These are phyloP conservation scores for Nycticebus coucang DNA, from an alignment of 2,113 vertebrate species.

Conservation along the genomic window DNA sequence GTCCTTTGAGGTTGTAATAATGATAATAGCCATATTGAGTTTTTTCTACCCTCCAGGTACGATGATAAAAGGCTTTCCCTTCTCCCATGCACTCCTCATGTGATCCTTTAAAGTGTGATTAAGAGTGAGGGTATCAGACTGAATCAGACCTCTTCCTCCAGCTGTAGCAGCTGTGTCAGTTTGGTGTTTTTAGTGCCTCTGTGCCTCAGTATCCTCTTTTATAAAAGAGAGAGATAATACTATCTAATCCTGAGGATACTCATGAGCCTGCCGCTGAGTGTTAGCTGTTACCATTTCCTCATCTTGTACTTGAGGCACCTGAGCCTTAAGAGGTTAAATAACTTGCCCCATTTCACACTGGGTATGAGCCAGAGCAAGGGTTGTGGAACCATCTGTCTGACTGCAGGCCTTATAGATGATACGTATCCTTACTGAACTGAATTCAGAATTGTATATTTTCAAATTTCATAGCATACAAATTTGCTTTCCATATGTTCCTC, in stretches of 20 bases:
- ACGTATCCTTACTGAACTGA: neutral
- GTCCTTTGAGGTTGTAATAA: neutral
- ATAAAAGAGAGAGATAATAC: neutral
- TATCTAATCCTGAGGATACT: neutral
- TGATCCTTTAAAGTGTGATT: neutral
- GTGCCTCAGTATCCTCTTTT: neutral
- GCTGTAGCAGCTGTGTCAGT: neutral
- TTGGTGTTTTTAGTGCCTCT: neutral
- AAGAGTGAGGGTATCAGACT: neutral
- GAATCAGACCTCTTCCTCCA: neutral
- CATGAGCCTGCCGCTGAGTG: neutral
- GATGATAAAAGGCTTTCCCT: neutral
- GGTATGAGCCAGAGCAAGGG: neutral
- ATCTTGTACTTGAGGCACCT: neutral
- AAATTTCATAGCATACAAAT: neutral
- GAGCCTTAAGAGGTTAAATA: conserved; percentile 20
- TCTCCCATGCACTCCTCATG: neutral
- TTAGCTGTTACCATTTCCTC: neutral
- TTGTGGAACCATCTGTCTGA: neutral
- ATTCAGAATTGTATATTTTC: conserved; percentile 4
- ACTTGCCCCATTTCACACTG: neutral
- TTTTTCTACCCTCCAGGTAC: neutral
- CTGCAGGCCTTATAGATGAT: neutral
- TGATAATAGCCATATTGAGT: too few species aligned
- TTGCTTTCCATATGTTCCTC: conserved; percentile 10